Conservation (phyloP, 2,113 vertebrate species). For the Ploceus nigricollis region DNA sequence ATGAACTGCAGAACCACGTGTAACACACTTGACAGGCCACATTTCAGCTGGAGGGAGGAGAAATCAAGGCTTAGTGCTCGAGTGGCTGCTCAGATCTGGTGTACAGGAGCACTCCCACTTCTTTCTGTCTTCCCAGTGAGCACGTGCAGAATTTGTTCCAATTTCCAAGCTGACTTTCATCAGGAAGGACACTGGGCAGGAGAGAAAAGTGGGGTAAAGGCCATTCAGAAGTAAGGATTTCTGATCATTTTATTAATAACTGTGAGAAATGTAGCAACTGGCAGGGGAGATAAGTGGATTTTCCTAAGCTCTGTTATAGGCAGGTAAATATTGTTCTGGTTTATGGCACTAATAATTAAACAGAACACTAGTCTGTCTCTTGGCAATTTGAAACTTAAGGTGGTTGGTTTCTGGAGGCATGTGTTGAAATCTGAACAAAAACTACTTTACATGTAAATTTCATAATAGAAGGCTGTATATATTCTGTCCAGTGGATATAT, state of each 20-base stretch:
- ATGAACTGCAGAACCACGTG: neutral
- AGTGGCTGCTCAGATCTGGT: neutral
- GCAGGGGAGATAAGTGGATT: constrained; percentile 64
- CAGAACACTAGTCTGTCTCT: constrained; percentile 37
- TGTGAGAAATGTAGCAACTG: constrained; percentile 75
- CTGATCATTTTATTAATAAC: constrained; percentile 51
- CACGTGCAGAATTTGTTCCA: neutral
- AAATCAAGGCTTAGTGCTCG: neutral
- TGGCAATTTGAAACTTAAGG: constrained; percentile 2
- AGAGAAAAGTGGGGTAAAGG: neutral
- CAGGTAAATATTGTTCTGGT: constrained; percentile 70
- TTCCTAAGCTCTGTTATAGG: constrained; percentile 44
- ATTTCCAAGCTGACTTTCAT: neutral
- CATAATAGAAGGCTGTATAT: neutral
- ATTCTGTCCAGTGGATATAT: neutral
- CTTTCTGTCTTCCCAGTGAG: neutral
- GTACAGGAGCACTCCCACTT: neutral
- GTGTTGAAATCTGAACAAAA: neutral
- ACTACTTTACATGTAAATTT: neutral
- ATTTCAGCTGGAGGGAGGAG: neutral
- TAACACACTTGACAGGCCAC: accelerated
- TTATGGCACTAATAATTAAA: constrained; percentile 76
- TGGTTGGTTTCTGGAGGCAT: neutral
- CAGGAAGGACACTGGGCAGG: neutral
- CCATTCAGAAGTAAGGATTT: constrained; percentile 25